A percentile compares a stretch with the other conserved stretches of the same genome.
phyloP scores from a whole-genome alignment of 2,113 vertebrate genomes.

The Callospermophilus lateralis region DNA sequence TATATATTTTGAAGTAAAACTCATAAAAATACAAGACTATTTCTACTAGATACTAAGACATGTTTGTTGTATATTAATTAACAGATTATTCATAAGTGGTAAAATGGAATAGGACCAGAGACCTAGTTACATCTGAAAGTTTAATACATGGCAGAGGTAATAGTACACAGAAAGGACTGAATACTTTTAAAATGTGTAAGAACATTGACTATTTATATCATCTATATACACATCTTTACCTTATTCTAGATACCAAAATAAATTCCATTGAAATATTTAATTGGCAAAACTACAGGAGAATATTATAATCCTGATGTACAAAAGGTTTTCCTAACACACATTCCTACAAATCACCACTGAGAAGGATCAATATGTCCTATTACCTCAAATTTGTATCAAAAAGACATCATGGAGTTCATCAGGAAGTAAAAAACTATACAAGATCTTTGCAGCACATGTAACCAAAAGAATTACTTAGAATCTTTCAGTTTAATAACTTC shows the following conservation, averaged over 20 bases:
- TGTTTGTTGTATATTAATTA: background rate
- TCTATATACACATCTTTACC: background rate
- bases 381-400: background rate
- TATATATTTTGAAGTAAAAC: background rate
- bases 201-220: background rate
- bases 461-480: background rate
- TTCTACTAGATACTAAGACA: background rate
- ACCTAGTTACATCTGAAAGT: background rate
- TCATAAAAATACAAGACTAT: background rate
- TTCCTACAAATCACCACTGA: background rate
- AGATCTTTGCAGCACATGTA: background rate
- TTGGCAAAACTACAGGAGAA: background rate
- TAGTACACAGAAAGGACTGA: background rate
- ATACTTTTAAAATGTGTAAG: background rate
- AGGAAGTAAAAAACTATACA: background rate
- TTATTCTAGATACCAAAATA: background rate
- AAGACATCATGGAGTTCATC: background rate
- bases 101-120: background rate
- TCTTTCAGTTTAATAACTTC: background rate
- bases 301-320: background rate
- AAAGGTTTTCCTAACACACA: background rate
- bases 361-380: background rate
- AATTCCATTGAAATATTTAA: background rate
- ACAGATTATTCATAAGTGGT: background rate
- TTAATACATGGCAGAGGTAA: background rate